These are phyloP conservation scores for Hormiphora californensis DNA, from an alignment of 37 sponge, comb jelly and placozoan genomes.

Conservation along the genomic window DNA sequence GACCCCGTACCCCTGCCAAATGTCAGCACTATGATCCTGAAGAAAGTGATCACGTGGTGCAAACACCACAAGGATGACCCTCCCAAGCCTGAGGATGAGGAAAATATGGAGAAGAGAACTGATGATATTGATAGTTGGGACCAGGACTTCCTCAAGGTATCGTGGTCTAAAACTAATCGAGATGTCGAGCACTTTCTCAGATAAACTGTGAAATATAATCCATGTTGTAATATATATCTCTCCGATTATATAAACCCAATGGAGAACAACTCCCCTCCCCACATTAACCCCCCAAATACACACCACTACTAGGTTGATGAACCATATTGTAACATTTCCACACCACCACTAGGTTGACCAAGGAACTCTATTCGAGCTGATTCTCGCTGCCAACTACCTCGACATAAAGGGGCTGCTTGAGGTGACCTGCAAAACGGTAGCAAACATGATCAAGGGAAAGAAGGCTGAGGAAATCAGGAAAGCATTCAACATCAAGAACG, in stretches of 20 bases:
- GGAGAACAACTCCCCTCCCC: too few relatives aligned
- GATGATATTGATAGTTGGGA: slow-evolving; percentile 99
- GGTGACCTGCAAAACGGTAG: slow-evolving; percentile 99
- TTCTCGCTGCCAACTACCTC: slow-evolving; percentile 96
- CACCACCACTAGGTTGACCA: too few relatives aligned
- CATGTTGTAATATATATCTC: too few relatives aligned
- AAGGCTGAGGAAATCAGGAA: slow-evolving; percentile 97
- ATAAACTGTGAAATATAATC: too few relatives aligned
- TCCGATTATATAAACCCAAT: too few relatives aligned
- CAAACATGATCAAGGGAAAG: slow-evolving; percentile 98
- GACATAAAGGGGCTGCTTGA: slow-evolving; percentile 99
- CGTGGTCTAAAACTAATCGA: too few relatives aligned
- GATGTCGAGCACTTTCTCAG: too few relatives aligned
- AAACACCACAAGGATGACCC: slow-evolving; percentile 85
- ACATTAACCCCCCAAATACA: too few relatives aligned
- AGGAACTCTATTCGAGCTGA: slow-evolving; percentile 97
- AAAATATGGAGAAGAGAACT: slow-evolving; percentile 94
- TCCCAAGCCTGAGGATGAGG: slow-evolving; percentile 92
- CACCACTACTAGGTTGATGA: too few relatives aligned
- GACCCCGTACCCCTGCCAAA: slow-evolving; percentile 96
- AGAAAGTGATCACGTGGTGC: slow-evolving; percentile 86
- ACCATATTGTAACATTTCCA: too few relatives aligned
- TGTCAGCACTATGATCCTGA: slow-evolving; percentile 91
- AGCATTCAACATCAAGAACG: slow-evolving; percentile 98
- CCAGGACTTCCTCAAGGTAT: slow-evolving; percentile 93